Evolutionary conservation across 2,888 invertebrate species (phyloP), one percentile per base, ranked within the genome.

Genomic region (Leptopilina syphax): DNA sequence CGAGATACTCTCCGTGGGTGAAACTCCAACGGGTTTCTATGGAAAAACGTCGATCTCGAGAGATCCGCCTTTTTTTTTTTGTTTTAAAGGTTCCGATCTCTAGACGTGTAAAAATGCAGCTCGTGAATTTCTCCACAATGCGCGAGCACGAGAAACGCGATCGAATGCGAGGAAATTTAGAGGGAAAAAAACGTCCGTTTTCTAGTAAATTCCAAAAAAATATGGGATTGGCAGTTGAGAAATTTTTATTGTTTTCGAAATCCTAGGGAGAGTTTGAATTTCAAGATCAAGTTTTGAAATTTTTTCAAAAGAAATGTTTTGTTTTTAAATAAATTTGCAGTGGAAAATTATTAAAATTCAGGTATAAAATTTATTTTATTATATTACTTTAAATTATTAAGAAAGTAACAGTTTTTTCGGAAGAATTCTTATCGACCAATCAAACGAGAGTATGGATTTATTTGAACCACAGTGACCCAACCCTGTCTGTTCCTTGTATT

Each of bases 11-110:
- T 41, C 76, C 66, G 41, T 67, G 81, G 65, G 81, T 79, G 81
- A 81, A 81, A 81, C 81, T 81, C 57, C 76, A 65, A 79, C 81
- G 77, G 65, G 77, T 76, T 79, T 79, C 78, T 78, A 65, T 27
- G 77, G 78, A 83, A 83, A 80, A 83, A 81, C 80, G 80, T 24
- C 44, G 34, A 80, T 78, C 79, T 60, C 80, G 81, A 83, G 83
- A 83, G 80, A 82, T 81, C 82, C 83, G 79, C 80, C 76, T 50
- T 50, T 50, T 50, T 50, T 10, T 50, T 50, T 50, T 50, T 50
- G 50, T 76, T 81, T 78, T 73, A 47, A 65, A 68, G 76, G 77
- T 73, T 78, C 67, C 60, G 66, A 67, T 78, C 50, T 73, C 77
- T 70, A 65, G 65, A 10, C 57, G 57, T 27, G 68, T 67, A 47